These are phyloP conservation scores for Arion vulgaris DNA, from an alignment of 1,140 invertebrate species.

Conservation along the genomic window DNA sequence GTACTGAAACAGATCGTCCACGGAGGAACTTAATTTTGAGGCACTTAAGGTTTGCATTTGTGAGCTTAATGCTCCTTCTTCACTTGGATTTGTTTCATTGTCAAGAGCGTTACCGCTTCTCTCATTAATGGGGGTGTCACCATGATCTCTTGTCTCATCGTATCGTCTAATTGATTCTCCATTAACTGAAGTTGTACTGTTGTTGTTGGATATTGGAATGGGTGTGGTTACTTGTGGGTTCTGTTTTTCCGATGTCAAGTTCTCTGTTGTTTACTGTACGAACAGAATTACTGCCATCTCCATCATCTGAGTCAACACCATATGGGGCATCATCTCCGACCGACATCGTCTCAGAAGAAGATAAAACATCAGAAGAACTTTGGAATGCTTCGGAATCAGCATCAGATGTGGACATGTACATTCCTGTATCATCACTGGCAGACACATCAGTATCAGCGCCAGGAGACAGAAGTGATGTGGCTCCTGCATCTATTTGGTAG, in stretches of 20 bases:
- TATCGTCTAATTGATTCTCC: not conserved
- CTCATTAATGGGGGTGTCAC: not conserved
- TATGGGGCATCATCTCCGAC: constrained; percentile 15
- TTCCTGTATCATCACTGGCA: constrained; percentile 30
- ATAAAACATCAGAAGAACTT: constrained; percentile 21
- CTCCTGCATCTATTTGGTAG: not conserved
- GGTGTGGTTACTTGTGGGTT: not conserved
- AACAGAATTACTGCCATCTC: not conserved
- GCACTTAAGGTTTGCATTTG: constrained; percentile 8
- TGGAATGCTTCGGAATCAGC: constrained; percentile 32
- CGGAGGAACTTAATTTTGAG: constrained; percentile 3
- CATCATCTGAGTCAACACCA: constrained; percentile 3
- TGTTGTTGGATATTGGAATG: constrained; percentile 1
- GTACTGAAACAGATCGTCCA: constrained; percentile 21
- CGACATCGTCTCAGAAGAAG: constrained; percentile 34
- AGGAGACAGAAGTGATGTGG: constrained; percentile 20
- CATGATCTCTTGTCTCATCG: not conserved
- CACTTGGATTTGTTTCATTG: not conserved
- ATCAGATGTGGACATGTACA: constrained; percentile 29
- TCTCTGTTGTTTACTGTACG: not conserved
- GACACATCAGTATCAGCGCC: constrained; percentile 29
- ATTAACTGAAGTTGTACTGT: not conserved
- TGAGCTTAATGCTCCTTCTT: not conserved
- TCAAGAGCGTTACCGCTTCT: not conserved
- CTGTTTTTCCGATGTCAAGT: not conserved